Evolutionary conservation across 2,888 invertebrate species (phyloP), one percentile per base, ranked within the genome.

Genomic region (Odontomyia ornata): DNA sequence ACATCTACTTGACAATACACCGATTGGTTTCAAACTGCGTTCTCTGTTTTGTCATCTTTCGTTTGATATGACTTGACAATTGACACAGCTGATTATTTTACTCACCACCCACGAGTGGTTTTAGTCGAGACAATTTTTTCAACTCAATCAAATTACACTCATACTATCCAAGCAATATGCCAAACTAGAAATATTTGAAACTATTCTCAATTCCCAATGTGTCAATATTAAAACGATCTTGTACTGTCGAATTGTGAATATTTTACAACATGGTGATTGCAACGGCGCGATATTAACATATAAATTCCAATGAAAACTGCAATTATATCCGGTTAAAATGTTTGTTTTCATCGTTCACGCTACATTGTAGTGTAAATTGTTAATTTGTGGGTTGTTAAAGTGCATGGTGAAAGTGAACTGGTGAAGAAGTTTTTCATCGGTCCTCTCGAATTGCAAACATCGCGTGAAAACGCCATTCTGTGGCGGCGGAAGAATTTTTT

Each of bases 181-280:
- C 3, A 36, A 36, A 9, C 3, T 36, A 36, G 36, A 36, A 36
- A 3, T 4, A 4, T 52, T 15, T 4, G 52, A 2, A 9, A 18
- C 52, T 15, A n/a, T 15, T 52, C 30, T 7, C 27, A 64, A 23
- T 25, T 28, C 30, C 9, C 5, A 4, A 64, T 64, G 23, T 25
- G 28, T 64, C 64, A 15, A 64, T 13, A 25, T n/a, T n/a, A 4
- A 13, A 25, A 30, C 64, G 64, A 30, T 64, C 18, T 27, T 64
- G 52, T 52, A 7, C 64, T 11, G 64, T 64, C 57, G 57, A 64
- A 64, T 60, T 60, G 60, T 60, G 64, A 27, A 64, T 64, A 64
- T 64, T 64, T 64, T 64, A n/a, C 64, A 64, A 30, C 64, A 23
- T 64, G 64, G 64, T 64, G 30, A 28, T 28, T 30, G 1, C 25